These are phyloP conservation scores for Merodon equestris DNA, from an alignment of 2,888 invertebrate genomes.

Conservation along the genomic window DNA sequence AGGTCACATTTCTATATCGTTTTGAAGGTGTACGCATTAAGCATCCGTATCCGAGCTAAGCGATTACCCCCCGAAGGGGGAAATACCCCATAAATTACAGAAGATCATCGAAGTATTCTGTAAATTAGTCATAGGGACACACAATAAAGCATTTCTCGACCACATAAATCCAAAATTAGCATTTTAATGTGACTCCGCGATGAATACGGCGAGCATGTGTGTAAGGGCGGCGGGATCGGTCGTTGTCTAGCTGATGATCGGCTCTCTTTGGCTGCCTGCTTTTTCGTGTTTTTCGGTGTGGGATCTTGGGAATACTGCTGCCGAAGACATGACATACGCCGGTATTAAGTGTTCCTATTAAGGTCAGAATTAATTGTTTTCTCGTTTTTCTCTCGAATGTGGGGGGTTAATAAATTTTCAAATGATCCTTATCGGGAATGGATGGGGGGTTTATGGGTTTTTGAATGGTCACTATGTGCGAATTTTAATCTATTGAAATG, in stretches of 20 bases:
- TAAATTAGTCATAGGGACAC: conserved; percentile 69
- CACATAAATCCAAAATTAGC: conserved; percentile 66
- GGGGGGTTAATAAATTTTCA: conserved; percentile 53
- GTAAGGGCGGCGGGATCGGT: conserved; percentile 26
- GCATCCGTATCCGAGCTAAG: conserved; percentile 34
- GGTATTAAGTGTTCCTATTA: conserved; percentile 47
- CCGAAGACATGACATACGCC: conserved; percentile 10
- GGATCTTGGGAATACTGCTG: conserved; percentile 40
- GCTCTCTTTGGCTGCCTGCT: neutral
- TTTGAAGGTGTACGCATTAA: conserved; percentile 48
- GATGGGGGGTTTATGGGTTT: neutral
- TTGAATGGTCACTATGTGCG: conserved; percentile 21
- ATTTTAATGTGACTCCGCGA: conserved; percentile 64
- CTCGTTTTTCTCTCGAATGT: neutral
- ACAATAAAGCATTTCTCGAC: conserved; percentile 67
- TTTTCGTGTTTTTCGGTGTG: conserved; percentile 10
- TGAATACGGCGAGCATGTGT: conserved; percentile 47
- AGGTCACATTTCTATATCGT: conserved; percentile 50
- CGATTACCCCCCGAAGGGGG: conserved; percentile 63
- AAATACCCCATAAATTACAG: conserved; percentile 57
- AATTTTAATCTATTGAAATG: conserved; percentile 26
- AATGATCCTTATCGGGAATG: conserved; percentile 54
- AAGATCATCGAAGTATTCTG: conserved; percentile 66
- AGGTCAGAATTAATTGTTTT: conserved; percentile 61
- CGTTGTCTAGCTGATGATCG: conserved; percentile 45